phyloP scores from a whole-genome alignment of 2,888 invertebrate species.

The Callinectes sapidus region DNA sequence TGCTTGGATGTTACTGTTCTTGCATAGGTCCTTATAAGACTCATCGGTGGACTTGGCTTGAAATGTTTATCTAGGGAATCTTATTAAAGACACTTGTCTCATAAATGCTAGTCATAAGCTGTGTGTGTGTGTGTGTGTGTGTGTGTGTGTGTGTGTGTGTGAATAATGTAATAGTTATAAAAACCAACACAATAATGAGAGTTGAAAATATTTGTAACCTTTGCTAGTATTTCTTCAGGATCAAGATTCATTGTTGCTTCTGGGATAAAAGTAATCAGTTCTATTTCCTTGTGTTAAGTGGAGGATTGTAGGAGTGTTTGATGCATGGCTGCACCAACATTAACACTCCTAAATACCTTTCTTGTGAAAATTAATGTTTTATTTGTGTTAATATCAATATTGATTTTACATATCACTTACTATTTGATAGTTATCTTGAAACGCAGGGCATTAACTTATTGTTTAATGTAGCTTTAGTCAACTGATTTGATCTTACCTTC shows the following conservation, averaged over 20 bases:
- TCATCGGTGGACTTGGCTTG: neutral
- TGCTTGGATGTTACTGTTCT: neutral
- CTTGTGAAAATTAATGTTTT: neutral
- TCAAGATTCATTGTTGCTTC: neutral
- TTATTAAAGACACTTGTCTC: neutral
- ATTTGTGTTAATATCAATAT: neutral
- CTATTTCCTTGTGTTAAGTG: neutral
- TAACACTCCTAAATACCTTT: neutral
- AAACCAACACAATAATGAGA: neutral
- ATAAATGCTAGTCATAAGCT: constrained; percentile 3
- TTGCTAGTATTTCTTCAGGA: neutral
- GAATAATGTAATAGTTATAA: neutral
- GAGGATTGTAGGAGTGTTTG: neutral
- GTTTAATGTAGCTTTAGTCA: neutral
- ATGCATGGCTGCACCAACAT: neutral
- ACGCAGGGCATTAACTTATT: neutral
- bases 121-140: constrained; percentile 6
- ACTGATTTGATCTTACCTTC: neutral
- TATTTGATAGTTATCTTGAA: neutral
- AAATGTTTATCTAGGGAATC: neutral
- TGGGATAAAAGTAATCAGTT: neutral
- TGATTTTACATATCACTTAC: neutral
- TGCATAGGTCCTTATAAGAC: neutral
- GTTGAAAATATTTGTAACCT: neutral
- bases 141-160: neutral